Evolutionary conservation across 2,113 vertebrate genomes (phyloP).

Genomic region (Paedocypris sp.): DNA sequence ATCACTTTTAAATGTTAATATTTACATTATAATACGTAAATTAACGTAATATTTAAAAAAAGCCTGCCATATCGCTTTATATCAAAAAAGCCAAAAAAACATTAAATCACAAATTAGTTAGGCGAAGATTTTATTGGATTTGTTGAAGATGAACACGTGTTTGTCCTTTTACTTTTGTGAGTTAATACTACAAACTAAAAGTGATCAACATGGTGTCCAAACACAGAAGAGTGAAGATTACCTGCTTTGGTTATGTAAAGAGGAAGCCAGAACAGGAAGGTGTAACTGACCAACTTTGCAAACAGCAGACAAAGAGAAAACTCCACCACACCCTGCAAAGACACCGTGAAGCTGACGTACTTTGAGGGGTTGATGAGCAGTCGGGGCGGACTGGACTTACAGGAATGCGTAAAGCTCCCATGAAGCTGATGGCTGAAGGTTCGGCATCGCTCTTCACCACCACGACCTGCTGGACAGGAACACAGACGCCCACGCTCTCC

Average conservation of each 20-base stretch:
- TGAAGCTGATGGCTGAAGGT: constrained; percentile 80
- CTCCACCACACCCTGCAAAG: constrained; percentile 78
- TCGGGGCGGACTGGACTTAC: constrained; percentile 54
- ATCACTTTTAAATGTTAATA: no score
- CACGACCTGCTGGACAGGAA: constrained; percentile 46
- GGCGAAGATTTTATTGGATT: no score
- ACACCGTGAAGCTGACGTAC: background rate
- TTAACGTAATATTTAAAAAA: no score
- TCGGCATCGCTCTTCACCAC: constrained; percentile 60
- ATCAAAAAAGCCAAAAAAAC: no score
- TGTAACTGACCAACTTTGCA: constrained; percentile 94
- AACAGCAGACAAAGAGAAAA: constrained; percentile 90
- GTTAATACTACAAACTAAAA: no score
- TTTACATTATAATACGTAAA: no score
- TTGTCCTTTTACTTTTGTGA: no score
- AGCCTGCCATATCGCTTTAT: no score
- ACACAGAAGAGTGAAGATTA: constrained; percentile 42
- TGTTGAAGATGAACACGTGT: no score
- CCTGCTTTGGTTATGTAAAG: constrained; percentile 88
- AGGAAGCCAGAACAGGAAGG: constrained; percentile 93
- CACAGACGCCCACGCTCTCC: constrained; percentile 39
- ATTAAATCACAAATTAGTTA: no score
- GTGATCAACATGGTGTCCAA: no score
- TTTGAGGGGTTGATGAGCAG: background rate
- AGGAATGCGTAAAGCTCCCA: constrained; percentile 77